Evolutionary conservation across 2,888 invertebrate genomes (phyloP), one percentile per base, ranked within the genome.

Genomic region (Vannuccia rotundouncinata): DNA sequence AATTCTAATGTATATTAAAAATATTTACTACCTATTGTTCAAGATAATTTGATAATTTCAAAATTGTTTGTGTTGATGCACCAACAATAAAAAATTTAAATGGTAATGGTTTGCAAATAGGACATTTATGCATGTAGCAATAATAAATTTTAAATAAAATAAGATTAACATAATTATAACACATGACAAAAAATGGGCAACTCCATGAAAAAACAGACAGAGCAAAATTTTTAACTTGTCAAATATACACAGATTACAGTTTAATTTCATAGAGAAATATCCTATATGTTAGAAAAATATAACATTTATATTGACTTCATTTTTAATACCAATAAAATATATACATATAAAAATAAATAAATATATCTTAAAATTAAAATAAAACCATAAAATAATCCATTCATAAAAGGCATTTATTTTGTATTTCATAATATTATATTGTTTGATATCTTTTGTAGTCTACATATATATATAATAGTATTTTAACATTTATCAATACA

Each of bases 181-280:
- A n/a, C n/a, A n/a, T n/a, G n/a, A n/a, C n/a, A n/a, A n/a, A n/a
- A n/a, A n/a, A n/a, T n/a, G n/a, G n/a, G 45, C 66, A 66, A 66
- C 25, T 66, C 66, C 66, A 66, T 66, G 66, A 66, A 66, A 66
- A 66, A 66, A 66, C 66, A 66, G 66, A 66, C 22, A 66, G 66
- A 27, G 66, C 66, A 66, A 66, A 66, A 5, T 22, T n/a, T n/a
- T 5, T 66, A 66, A 66, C 66, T 66, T 66, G 66, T 22, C 66
- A 66, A 66, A 66, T 66, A 66, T 66, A 66, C 66, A 5, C 25
- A 66, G 66, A 66, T 66, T 66, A 66, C 66, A 66, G 66, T 66
- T 66, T 66, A 66, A 66, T 66, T n/a, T 66, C 66, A 66, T n/a
- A 66, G 66, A 66, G 66, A 66, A 66, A 66, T 66, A 27, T 66